Conservation (phyloP, 2,888 invertebrate species). For the Sinohyriopsis cumingii region DNA sequence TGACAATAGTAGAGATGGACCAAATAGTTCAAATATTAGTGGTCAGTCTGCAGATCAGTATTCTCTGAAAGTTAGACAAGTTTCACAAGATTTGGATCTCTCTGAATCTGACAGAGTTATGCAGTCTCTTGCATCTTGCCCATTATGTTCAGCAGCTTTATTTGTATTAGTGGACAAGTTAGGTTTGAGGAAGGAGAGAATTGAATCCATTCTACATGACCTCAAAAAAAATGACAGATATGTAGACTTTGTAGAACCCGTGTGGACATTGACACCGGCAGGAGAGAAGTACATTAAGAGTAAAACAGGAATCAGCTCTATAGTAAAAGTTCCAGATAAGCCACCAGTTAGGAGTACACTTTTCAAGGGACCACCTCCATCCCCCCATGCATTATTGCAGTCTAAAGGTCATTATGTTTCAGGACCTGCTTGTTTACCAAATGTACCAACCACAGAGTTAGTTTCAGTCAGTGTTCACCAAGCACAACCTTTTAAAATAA, state of each 20-base stretch:
- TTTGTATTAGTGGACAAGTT: conserved; percentile 35
- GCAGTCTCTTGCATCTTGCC: conserved; percentile 14
- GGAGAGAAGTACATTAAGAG: conserved; percentile 35
- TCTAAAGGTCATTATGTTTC: conserved; percentile 21
- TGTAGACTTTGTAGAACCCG: conserved; percentile 22
- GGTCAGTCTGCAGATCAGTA: neutral
- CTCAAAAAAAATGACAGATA: conserved; percentile 12
- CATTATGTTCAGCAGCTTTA: conserved; percentile 9
- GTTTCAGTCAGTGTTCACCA: conserved; percentile 1
- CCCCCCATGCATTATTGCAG: conserved; percentile 7
- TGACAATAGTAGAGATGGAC: too few relatives aligned
- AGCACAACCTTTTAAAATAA: neutral
- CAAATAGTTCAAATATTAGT: neutral
- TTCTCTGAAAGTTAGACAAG: neutral
- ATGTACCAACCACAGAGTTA: conserved; percentile 12
- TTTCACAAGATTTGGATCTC: neutral
- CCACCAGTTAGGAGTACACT: conserved; percentile 10
- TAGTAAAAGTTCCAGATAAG: conserved; percentile 7
- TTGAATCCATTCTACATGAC: conserved; percentile 5
- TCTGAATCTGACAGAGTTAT: conserved; percentile 16
- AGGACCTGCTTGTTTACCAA: conserved; percentile 20
- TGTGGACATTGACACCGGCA: conserved; percentile 35
- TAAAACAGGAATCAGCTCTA: conserved; percentile 5
- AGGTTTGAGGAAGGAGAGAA: conserved; percentile 16
- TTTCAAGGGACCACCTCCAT: conserved; percentile 22